Evolutionary conservation across 1,140 invertebrate species (phyloP).

Genomic region (Phocides pigmalion): DNA sequence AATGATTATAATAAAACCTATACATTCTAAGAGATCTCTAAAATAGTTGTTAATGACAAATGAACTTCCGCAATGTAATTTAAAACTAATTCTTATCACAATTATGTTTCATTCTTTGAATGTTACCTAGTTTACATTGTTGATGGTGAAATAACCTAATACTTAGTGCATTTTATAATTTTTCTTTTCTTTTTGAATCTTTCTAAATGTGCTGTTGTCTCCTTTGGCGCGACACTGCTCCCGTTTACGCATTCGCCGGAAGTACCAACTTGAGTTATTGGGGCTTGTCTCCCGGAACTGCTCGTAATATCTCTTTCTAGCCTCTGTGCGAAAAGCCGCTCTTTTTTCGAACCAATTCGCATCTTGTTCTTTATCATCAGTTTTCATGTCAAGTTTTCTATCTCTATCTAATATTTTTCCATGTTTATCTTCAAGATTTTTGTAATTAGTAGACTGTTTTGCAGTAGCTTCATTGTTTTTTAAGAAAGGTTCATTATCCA

Average conservation of each 20-base stretch:
- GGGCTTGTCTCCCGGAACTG: constrained; percentile 55
- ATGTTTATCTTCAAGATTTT: constrained; percentile 18
- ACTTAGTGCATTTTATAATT: constrained; percentile 45
- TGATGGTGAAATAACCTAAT: background rate
- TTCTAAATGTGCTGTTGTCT: constrained; percentile 50
- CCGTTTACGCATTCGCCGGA: constrained; percentile 69
- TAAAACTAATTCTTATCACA: constrained; percentile 30
- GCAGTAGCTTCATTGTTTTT: constrained; percentile 17
- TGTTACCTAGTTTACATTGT: constrained; percentile 6
- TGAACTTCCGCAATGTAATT: constrained; percentile 15
- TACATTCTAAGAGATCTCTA: constrained; percentile 13
- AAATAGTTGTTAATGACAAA: constrained; percentile 8
- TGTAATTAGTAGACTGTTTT: constrained; percentile 37
- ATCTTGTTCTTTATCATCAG: constrained; percentile 36
- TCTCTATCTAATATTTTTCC: constrained; percentile 30
- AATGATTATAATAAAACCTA: constrained; percentile 8
- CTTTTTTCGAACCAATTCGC: constrained; percentile 68
- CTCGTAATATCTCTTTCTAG: constrained; percentile 63
- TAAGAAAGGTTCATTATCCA: background rate
- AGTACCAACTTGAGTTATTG: constrained; percentile 73
- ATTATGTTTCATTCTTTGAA: constrained; percentile 46
- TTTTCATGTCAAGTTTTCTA: constrained; percentile 37
- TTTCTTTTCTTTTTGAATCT: constrained; percentile 48
- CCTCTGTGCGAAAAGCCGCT: constrained; percentile 53
- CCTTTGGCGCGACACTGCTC: constrained; percentile 69